Conservation (phyloP, 2,888 invertebrate genomes). For the Cataglyphis cursor region DNA sequence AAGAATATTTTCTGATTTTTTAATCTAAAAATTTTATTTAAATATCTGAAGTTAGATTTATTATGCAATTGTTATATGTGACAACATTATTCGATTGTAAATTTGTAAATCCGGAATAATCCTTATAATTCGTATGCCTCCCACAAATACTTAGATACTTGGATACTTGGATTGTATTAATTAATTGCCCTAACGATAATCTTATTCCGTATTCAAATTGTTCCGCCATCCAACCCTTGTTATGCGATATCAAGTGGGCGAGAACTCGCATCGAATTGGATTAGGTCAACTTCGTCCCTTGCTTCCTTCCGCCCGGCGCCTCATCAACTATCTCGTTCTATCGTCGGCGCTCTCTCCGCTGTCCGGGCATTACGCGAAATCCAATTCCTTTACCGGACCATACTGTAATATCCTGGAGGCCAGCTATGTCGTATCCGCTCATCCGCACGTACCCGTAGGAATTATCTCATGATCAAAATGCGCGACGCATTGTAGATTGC, state of each 20-base stretch:
- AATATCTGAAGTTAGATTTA: neutral
- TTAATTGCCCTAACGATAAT: conserved; percentile 76
- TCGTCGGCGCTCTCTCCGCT: conserved; percentile 53
- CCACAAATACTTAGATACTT: conserved; percentile 70
- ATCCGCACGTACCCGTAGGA: conserved; percentile 60
- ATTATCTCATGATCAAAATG: conserved; percentile 52
- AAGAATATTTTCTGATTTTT: neutral
- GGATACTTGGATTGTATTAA: conserved; percentile 74
- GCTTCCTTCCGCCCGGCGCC: conserved; percentile 57
- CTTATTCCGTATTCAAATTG: conserved; percentile 78
- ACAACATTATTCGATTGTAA: neutral
- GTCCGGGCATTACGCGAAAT: conserved; percentile 73
- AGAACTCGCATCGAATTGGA: conserved; percentile 79
- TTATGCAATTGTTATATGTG: conserved; percentile 3
- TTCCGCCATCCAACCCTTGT: conserved; percentile 75
- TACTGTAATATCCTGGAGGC: conserved; percentile 72
- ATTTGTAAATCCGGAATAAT: conserved; percentile 34
- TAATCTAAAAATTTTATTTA: neutral
- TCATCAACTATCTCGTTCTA: conserved; percentile 62
- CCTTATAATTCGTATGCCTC: conserved; percentile 51
- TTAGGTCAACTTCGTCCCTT: conserved; percentile 74
- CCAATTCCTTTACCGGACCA: conserved; percentile 75
- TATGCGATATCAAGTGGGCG: conserved; percentile 77
- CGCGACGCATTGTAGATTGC: conserved; percentile 55
- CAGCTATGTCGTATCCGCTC: conserved; percentile 59